Percentiles rank a stretch among this genome's conserved stretches.
Evolutionary conservation across 2,113 vertebrate genomes (phyloP).

Genomic region (Scopus umbretta): DNA sequence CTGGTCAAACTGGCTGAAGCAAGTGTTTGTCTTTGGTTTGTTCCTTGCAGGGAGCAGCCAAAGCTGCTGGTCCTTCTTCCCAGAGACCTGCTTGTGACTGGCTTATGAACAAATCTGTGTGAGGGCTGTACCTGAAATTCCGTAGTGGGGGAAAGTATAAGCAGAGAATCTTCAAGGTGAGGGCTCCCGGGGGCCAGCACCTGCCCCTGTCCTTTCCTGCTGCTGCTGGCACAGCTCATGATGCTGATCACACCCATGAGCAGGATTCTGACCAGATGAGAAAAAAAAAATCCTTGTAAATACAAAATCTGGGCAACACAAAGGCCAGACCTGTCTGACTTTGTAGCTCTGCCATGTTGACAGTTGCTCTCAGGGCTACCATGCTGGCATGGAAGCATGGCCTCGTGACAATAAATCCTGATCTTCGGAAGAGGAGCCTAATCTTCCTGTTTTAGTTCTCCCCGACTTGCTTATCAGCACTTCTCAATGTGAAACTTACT

Average conservation of each 20-base stretch:
- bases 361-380: background rate
- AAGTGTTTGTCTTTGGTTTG: background rate
- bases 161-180: background rate
- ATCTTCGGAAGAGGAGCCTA: slow-evolving; percentile 3
- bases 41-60: background rate
- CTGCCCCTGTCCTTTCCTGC: background rate
- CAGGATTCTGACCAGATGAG: background rate
- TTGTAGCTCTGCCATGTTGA: background rate
- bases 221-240: background rate
- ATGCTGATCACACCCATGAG: background rate
- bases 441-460: background rate
- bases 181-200: background rate
- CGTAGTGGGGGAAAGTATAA: background rate
- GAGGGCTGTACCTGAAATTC: background rate
- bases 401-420: background rate
- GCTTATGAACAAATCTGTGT: background rate
- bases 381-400: background rate
- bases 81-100: background rate
- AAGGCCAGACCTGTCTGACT: background rate
- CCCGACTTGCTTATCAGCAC: background rate
- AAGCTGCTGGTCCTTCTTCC: background rate
- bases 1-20: background rate
- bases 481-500: background rate
- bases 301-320: background rate
- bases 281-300: background rate